A percentile compares a stretch with the other conserved stretches of the same genome.
Evolutionary conservation across 2,113 vertebrate species (phyloP).

Genomic region (Amblyornis subalaris): DNA sequence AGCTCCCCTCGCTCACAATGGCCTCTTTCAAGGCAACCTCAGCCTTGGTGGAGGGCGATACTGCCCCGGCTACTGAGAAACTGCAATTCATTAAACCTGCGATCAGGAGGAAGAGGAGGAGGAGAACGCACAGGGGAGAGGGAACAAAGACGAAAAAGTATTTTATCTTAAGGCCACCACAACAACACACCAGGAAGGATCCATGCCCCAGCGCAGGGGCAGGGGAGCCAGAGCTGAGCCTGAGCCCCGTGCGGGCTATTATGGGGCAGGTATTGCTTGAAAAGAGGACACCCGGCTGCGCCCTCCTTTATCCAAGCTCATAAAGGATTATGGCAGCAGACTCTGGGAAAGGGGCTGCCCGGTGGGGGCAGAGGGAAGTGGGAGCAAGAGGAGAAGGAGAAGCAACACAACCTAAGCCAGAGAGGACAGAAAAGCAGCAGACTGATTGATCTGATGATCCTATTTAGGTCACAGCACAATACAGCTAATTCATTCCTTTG

Average conservation of each 20-base stretch:
- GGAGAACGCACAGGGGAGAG: neutral
- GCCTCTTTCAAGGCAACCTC: slow-evolving; percentile 39
- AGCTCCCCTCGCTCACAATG: slow-evolving; percentile 27
- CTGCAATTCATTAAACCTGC: slow-evolving; percentile 22
- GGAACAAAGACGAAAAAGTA: neutral
- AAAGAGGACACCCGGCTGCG: neutral
- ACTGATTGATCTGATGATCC: slow-evolving; percentile 63
- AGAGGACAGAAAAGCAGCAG: slow-evolving; percentile 36
- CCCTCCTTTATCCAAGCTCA: neutral
- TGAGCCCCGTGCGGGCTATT: neutral
- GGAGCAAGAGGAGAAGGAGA: slow-evolving; percentile 8
- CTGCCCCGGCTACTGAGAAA: neutral
- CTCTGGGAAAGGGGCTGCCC: neutral
- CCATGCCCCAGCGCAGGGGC: neutral
- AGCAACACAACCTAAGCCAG: neutral
- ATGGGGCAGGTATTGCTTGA: neutral
- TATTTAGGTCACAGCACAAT: slow-evolving; percentile 65
- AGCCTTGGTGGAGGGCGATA: neutral
- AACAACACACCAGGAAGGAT: neutral
- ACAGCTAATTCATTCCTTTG: slow-evolving; percentile 56
- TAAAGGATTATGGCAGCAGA: neutral
- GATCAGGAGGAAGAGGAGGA: neutral
- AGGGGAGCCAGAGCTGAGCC: neutral
- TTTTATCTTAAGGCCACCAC: neutral
- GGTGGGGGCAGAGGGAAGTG: neutral